These are phyloP conservation scores for Reinhardtius hippoglossoides DNA, from an alignment of 2,113 vertebrate genomes.

Conservation along the genomic window DNA sequence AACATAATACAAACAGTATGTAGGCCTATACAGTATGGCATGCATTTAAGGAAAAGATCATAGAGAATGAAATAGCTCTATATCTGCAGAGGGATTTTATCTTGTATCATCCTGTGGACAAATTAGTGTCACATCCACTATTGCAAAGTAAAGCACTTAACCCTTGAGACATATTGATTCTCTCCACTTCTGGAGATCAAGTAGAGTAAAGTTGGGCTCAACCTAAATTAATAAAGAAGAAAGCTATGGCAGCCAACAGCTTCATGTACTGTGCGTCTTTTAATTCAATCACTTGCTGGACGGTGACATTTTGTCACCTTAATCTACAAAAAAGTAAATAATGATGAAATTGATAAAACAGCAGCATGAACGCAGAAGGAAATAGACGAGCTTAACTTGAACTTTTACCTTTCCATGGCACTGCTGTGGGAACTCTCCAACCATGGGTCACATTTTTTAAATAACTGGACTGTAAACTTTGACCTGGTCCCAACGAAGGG, in stretches of 20 bases:
- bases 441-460: constrained; percentile 54
- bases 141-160: constrained; percentile 59
- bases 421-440: constrained; percentile 13
- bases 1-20: background rate
- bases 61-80: background rate
- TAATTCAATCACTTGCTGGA: background rate
- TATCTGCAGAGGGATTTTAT: constrained; percentile 14
- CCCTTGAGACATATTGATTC: constrained; percentile 2
- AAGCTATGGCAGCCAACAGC: background rate
- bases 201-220: no score
- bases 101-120: constrained; percentile 41
- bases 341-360: background rate
- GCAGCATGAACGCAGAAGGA: background rate
- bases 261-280: background rate
- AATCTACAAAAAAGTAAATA: background rate
- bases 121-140: constrained; percentile 8
- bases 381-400: background rate
- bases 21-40: background rate
- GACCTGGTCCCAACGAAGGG: constrained; percentile 59
- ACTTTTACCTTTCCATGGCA: background rate
- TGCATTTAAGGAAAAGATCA: background rate
- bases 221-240: no score
- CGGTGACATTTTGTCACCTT: background rate
- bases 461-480: constrained; percentile 50
- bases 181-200: constrained; percentile 21